Conservation (phyloP, 2,888 invertebrate genomes). For the Ormia ochracea region DNA sequence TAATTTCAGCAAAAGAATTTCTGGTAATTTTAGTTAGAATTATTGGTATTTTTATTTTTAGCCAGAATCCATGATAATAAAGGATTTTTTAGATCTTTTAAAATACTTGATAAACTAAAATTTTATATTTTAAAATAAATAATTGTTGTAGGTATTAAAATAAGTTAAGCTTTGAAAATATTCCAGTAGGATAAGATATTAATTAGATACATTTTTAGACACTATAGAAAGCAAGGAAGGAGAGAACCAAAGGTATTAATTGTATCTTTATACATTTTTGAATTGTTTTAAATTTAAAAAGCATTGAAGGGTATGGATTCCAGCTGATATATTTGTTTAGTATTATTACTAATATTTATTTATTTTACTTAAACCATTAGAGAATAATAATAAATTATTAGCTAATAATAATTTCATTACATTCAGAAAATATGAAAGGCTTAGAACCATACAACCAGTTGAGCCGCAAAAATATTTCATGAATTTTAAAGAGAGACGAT, state of each 20-base stretch:
- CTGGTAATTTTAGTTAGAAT: neutral
- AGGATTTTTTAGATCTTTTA: neutral
- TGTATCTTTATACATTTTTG: constrained; percentile 41
- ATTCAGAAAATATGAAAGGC: neutral
- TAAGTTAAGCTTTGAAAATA: constrained; percentile 22
- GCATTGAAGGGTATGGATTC: constrained; percentile 4
- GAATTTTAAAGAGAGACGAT: neutral
- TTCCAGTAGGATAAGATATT: neutral
- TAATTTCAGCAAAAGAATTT: neutral
- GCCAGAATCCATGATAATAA: neutral
- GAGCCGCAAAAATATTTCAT: neutral
- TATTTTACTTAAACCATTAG: no score
- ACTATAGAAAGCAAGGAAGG: neutral
- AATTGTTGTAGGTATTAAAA: constrained; percentile 22
- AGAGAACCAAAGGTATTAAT: neutral
- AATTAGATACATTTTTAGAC: constrained; percentile 25
- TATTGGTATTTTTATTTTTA: no score
- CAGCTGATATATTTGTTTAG: constrained; percentile 27
- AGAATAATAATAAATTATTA: no score
- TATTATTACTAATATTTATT: constrained; percentile 37
- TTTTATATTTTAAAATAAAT: neutral
- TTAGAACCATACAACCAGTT: neutral
- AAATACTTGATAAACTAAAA: neutral
- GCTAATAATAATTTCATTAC: constrained; percentile 27
- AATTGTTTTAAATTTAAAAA: constrained; percentile 62